Conservation (phyloP, 2,113 vertebrate species). For the Neomonachus schauinslandi region DNA sequence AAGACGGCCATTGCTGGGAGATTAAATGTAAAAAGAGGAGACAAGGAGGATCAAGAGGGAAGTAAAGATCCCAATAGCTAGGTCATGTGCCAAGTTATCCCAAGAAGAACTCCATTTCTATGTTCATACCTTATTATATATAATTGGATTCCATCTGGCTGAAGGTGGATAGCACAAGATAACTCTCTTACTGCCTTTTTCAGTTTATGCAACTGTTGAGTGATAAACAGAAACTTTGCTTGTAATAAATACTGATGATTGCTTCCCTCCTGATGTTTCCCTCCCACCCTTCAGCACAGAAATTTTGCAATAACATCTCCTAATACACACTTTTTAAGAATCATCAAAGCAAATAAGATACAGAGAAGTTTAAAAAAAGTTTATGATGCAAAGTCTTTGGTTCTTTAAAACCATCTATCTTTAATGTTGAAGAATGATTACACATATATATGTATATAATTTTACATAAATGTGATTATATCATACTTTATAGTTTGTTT, state of each 20-base stretch:
- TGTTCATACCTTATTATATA: slow-evolving; percentile 86
- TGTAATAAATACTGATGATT: not conserved
- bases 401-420: not conserved
- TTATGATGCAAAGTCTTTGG: not conserved
- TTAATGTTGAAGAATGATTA: slow-evolving; percentile 48
- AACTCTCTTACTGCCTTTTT: slow-evolving; percentile 85
- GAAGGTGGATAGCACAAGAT: slow-evolving; percentile 86
- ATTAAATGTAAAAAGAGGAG: not conserved
- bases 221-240: slow-evolving; percentile 50
- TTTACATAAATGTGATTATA: slow-evolving; percentile 33
- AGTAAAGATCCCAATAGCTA: not conserved
- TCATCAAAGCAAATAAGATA: not conserved
- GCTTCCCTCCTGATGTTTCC: not conserved
- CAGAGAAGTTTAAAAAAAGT: not conserved
- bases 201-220: slow-evolving; percentile 84
- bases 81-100: not conserved
- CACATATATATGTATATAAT: not conserved
- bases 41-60: not conserved
- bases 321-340: not conserved
- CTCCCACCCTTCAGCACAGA: not conserved
- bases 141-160: slow-evolving; percentile 85
- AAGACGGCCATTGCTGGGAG: not conserved
- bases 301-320: not conserved
- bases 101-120: slow-evolving; percentile 14
- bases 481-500: not conserved